A percentile compares a stretch with the other conserved stretches of the same genome.
phyloP scores from a whole-genome alignment of 1,140 invertebrate genomes.

The Drosophila suzukii region DNA sequence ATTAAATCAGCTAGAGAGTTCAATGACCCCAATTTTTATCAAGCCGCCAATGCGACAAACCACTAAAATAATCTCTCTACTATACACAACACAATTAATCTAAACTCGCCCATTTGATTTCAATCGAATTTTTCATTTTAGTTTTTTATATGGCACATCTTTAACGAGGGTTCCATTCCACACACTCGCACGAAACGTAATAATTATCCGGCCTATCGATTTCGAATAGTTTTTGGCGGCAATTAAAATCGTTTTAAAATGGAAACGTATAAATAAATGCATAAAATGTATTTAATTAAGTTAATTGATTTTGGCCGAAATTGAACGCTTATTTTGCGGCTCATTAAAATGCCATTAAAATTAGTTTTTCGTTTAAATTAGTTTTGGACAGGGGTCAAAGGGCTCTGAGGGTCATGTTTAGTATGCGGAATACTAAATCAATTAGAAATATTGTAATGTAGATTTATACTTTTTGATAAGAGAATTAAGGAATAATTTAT shows the following conservation, averaged over 20 bases:
- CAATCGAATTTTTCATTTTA: slow-evolving; percentile 28
- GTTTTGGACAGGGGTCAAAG: slow-evolving; percentile 12
- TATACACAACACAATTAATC: slow-evolving; percentile 1
- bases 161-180: slow-evolving; percentile 17
- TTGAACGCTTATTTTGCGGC: slow-evolving; percentile 63
- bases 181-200: slow-evolving; percentile 22
- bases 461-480: neutral
- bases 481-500: neutral
- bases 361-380: slow-evolving; percentile 48
- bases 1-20: slow-evolving; percentile 6
- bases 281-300: slow-evolving; percentile 57
- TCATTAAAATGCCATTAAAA: slow-evolving; percentile 79
- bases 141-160: slow-evolving; percentile 26
- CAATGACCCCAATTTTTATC: slow-evolving; percentile 11
- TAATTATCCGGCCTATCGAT: slow-evolving; percentile 41
- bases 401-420: slow-evolving; percentile 6
- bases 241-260: slow-evolving; percentile 62
- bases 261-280: slow-evolving; percentile 41
- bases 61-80: neutral
- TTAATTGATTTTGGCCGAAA: slow-evolving; percentile 69
- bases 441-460: slow-evolving; percentile 15
- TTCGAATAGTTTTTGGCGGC: slow-evolving; percentile 37
- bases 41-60: neutral
- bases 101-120: slow-evolving; percentile 41
- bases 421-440: slow-evolving; percentile 13